A percentile compares a stretch with the other conserved stretches of the same genome.
phyloP scores from a whole-genome alignment of 2,113 vertebrate species.

The Alaudala cheleensis region DNA sequence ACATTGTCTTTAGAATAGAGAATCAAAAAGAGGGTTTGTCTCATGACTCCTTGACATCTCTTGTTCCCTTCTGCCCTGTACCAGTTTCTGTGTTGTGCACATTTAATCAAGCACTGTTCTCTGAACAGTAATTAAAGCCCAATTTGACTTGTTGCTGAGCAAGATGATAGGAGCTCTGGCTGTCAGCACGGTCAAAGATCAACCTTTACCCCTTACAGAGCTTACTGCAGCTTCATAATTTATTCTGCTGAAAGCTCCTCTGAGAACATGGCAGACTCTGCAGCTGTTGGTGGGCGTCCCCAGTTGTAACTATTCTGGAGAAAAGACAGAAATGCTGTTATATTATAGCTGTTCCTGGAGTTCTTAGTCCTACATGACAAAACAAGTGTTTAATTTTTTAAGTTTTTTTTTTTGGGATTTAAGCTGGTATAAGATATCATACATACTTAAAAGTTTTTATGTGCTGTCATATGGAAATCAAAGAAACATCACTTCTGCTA shows the following conservation, averaged over 20 bases:
- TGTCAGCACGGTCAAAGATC: constrained; percentile 74
- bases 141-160: constrained; percentile 69
- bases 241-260: constrained; percentile 46
- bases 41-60: constrained; percentile 75
- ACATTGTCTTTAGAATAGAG: constrained; percentile 30
- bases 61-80: constrained; percentile 17
- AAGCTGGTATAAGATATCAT: neutral
- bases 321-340: constrained; percentile 17
- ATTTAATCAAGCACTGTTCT: constrained; percentile 69
- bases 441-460: neutral
- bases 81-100: constrained; percentile 24
- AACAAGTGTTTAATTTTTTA: neutral
- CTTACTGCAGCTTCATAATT: constrained; percentile 39
- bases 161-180: constrained; percentile 64
- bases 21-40: constrained; percentile 68
- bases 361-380: neutral
- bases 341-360: neutral
- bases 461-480: neutral
- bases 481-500: neutral
- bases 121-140: constrained; percentile 70
- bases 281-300: constrained; percentile 48
- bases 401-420: neutral
- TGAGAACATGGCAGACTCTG: neutral
- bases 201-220: constrained; percentile 44
- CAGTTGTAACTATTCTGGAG: neutral